phyloP scores from a whole-genome alignment of 2,888 invertebrate species.

The Tubiluchus corallicola region DNA sequence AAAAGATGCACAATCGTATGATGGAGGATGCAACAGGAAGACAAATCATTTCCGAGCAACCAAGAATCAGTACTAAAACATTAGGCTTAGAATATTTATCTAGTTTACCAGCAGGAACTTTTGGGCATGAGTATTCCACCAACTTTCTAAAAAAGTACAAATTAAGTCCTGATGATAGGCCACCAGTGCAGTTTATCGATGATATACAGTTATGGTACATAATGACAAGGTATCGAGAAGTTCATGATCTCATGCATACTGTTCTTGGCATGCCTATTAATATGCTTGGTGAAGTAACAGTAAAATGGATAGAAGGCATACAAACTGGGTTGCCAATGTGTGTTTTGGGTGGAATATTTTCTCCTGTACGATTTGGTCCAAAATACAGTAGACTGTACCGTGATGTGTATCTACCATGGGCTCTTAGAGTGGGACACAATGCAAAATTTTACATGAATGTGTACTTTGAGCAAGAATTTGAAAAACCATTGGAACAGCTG shows the following conservation, averaged over 20 bases:
- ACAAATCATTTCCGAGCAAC: slow-evolving; percentile 49
- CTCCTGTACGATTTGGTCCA: slow-evolving; percentile 62
- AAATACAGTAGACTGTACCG: slow-evolving; percentile 46
- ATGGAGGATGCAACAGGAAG: slow-evolving; percentile 50
- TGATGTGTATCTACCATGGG: slow-evolving; percentile 64
- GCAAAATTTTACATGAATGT: slow-evolving; percentile 63
- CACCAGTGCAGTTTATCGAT: slow-evolving; percentile 73
- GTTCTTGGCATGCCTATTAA: slow-evolving; percentile 79
- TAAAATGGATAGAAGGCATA: slow-evolving; percentile 94
- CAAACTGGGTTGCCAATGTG: slow-evolving; percentile 94
- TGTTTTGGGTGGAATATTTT: slow-evolving; percentile 74
- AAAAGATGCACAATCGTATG: slow-evolving; percentile 55
- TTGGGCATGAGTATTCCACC: slow-evolving; percentile 60
- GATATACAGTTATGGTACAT: slow-evolving; percentile 79
- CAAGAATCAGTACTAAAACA: slow-evolving; percentile 65
- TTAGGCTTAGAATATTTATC: slow-evolving; percentile 52
- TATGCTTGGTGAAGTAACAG: slow-evolving; percentile 64
- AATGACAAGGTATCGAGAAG: slow-evolving; percentile 91
- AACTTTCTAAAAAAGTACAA: slow-evolving; percentile 30
- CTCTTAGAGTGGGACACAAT: slow-evolving; percentile 50
- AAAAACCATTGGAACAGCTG: slow-evolving; percentile 58
- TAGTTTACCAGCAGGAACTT: slow-evolving; percentile 51
- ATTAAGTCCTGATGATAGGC: slow-evolving; percentile 78
- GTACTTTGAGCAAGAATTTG: slow-evolving; percentile 86
- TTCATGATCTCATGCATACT: slow-evolving; percentile 86